Evolutionary conservation across 2,113 vertebrate genomes (phyloP).

Genomic region (Spizaetus ornatus): DNA sequence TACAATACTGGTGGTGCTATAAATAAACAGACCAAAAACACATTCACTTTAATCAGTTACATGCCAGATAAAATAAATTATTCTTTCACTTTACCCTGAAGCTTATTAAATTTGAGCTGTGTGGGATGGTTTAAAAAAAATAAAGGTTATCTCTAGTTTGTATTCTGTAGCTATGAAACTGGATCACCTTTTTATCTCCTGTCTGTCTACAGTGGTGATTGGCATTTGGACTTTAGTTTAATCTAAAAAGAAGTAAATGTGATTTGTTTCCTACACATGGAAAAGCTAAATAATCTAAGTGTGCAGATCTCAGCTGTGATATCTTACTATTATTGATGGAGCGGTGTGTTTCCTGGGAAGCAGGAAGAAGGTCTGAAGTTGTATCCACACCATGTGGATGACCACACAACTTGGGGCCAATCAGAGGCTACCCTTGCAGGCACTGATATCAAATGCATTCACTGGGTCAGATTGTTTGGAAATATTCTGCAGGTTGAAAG

Average conservation of each 20-base stretch:
- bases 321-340: background rate
- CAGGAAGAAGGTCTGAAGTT: background rate
- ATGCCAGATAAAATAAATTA: constrained; percentile 32
- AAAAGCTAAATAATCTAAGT: background rate
- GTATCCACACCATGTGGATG: rapidly evolving
- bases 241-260: background rate
- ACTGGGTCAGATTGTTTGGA: background rate
- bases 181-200: background rate
- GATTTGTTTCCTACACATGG: background rate
- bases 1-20: background rate
- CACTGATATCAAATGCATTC: background rate
- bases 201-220: background rate
- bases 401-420: background rate
- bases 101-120: background rate
- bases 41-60: background rate
- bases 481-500: background rate
- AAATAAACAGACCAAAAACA: background rate
- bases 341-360: background rate
- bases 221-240: background rate
- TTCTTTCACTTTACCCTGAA: background rate
- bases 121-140: background rate
- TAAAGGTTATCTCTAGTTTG: background rate
- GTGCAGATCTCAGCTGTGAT: background rate
- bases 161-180: background rate
- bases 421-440: background rate